phyloP scores from a whole-genome alignment of 2,888 invertebrate genomes.

The Polia nebulosa region DNA sequence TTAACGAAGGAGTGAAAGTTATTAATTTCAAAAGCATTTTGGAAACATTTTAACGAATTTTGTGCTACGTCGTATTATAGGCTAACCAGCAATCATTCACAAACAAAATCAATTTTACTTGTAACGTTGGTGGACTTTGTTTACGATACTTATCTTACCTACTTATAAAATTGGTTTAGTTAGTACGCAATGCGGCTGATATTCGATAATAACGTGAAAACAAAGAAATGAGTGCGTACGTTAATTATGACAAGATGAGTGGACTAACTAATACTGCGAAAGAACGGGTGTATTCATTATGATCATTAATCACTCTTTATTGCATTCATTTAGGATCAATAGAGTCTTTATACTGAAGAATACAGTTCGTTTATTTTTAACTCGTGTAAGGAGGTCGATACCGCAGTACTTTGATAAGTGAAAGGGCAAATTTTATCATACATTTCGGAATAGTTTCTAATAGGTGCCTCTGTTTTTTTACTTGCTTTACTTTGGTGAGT shows the following conservation, averaged over 20 bases:
- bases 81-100: constrained; percentile 9
- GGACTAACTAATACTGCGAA: constrained; percentile 58
- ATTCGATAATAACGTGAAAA: constrained; percentile 47
- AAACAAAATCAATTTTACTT: constrained; percentile 34
- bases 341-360: constrained; percentile 77
- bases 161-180: constrained; percentile 52
- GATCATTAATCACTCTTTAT: constrained; percentile 82
- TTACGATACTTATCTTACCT: constrained; percentile 52
- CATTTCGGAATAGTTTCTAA: constrained; percentile 22
- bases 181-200: constrained; percentile 58
- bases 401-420: constrained; percentile 66
- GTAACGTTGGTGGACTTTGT: constrained; percentile 55
- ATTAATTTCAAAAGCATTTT: constrained; percentile 21
- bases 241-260: constrained; percentile 67
- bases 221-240: constrained; percentile 48
- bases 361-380: constrained; percentile 79
- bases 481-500: neutral
- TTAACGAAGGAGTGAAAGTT: constrained; percentile 12
- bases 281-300: constrained; percentile 74
- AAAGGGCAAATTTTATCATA: constrained; percentile 58
- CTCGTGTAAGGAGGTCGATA: constrained; percentile 72
- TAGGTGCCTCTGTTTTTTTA: neutral
- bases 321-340: constrained; percentile 84
- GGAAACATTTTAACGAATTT: constrained; percentile 12
- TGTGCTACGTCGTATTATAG: neutral